These are phyloP conservation scores for Microcebus griseorufus DNA, from an alignment of 2,113 vertebrate species.

Conservation along the genomic window DNA sequence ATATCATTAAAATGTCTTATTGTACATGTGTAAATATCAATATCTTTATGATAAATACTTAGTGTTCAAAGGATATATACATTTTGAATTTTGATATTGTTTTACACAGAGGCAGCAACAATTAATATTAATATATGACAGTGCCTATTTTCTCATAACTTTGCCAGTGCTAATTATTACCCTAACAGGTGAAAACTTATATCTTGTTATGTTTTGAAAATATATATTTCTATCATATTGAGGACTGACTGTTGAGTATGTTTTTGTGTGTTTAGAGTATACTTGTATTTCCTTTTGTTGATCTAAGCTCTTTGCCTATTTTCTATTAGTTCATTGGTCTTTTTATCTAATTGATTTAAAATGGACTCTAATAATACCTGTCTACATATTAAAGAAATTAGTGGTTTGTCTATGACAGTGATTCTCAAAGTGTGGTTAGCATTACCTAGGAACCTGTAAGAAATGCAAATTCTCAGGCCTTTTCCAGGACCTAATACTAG, in stretches of 20 bases:
- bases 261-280: background rate
- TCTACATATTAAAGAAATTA: background rate
- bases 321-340: slow-evolving; percentile 20
- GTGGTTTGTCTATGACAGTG: background rate
- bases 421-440: background rate
- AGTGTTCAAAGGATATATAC: background rate
- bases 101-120: background rate
- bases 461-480: background rate
- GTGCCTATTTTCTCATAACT: background rate
- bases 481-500: background rate
- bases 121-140: background rate
- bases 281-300: background rate
- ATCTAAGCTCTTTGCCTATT: background rate
- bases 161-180: background rate
- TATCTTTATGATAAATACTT: background rate
- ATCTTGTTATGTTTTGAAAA: background rate
- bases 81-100: slow-evolving; percentile 3
- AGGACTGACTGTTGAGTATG: background rate
- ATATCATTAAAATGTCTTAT: background rate
- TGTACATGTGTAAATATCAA: background rate
- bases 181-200: background rate
- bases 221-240: background rate
- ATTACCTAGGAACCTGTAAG: background rate
- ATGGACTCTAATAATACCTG: background rate
- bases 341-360: slow-evolving; percentile 29